Evolutionary conservation across 2,797 vertebrate genomes (phyloP).

Genomic region (Lutjanus argentimaculatus): DNA sequence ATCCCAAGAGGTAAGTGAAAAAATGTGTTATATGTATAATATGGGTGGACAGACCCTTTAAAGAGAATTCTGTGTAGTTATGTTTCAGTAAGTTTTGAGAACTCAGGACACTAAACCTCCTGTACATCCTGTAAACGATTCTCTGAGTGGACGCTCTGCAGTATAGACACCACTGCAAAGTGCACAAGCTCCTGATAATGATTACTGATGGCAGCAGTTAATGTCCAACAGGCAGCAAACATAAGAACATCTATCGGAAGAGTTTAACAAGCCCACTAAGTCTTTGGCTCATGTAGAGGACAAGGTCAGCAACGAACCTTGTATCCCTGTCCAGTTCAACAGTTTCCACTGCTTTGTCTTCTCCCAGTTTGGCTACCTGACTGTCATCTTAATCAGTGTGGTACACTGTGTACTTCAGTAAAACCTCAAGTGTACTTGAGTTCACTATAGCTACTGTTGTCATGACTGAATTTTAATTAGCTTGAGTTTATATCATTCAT

Average conservation of each 20-base stretch:
- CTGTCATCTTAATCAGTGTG: not conserved
- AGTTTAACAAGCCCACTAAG: conserved; percentile 54
- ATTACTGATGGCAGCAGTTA: conserved; percentile 68
- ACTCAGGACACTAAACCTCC: not conserved
- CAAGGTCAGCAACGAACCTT: conserved; percentile 1
- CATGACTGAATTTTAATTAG: no score
- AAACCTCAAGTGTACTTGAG: not conserved
- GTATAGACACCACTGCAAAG: not conserved
- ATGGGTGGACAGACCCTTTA: not conserved
- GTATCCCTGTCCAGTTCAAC: not conserved
- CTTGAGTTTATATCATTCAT: no score
- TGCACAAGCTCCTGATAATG: conserved; percentile 54
- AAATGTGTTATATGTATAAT: not conserved
- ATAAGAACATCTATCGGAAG: conserved; percentile 35
- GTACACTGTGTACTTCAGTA: not conserved
- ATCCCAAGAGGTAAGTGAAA: not conserved
- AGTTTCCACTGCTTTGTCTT: conserved; percentile 18
- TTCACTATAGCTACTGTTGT: no score
- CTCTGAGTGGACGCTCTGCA: not conserved
- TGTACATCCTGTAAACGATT: conserved; percentile 35
- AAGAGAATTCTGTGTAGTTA: not conserved
- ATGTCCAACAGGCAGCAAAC: conserved; percentile 68
- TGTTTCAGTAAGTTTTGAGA: not conserved
- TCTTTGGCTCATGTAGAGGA: conserved; percentile 15
- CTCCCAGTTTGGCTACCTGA: not conserved